Conservation (phyloP, 1,140 invertebrate genomes). For the Scaptomyza montana region DNA sequence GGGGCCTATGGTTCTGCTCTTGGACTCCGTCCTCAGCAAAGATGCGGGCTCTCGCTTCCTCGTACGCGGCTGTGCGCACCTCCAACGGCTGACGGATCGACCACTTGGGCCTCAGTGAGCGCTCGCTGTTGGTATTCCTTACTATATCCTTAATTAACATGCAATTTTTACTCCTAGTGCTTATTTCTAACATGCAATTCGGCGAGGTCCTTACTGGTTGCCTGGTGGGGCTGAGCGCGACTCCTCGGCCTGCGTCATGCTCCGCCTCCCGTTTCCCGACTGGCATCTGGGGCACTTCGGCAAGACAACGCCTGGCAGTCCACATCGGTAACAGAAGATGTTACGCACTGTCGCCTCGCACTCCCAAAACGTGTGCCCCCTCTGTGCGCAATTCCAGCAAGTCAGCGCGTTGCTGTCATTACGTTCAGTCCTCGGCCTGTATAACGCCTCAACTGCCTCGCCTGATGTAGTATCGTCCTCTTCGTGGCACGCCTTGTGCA, state of each 20-base stretch:
- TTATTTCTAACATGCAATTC: background rate
- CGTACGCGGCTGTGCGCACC: too few relatives aligned
- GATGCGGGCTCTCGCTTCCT: too few relatives aligned
- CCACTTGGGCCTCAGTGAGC: too few relatives aligned
- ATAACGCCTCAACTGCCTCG: too few relatives aligned
- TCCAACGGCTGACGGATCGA: too few relatives aligned
- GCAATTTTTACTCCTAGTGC: background rate
- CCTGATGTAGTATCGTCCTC: too few relatives aligned
- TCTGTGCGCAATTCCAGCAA: background rate
- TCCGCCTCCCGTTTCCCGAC: background rate
- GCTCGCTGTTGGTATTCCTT: background rate
- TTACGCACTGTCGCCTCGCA: background rate
- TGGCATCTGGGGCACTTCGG: constrained; percentile 3
- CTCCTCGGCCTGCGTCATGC: background rate
- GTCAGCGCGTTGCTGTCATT: background rate
- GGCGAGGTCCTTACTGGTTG: too few relatives aligned
- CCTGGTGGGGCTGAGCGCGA: background rate
- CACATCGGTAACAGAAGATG: constrained; percentile 6
- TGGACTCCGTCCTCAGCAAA: too few relatives aligned
- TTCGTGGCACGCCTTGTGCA: too few relatives aligned
- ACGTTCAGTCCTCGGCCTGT: too few relatives aligned
- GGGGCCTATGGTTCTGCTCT: too few relatives aligned
- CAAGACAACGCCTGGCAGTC: background rate
- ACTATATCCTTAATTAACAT: background rate
- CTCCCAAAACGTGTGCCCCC: background rate